Percentiles rank a stretch among this genome's conserved stretches.
Evolutionary conservation across 1,140 invertebrate genomes (phyloP).

Genomic region (Zaprionus ornatus): DNA sequence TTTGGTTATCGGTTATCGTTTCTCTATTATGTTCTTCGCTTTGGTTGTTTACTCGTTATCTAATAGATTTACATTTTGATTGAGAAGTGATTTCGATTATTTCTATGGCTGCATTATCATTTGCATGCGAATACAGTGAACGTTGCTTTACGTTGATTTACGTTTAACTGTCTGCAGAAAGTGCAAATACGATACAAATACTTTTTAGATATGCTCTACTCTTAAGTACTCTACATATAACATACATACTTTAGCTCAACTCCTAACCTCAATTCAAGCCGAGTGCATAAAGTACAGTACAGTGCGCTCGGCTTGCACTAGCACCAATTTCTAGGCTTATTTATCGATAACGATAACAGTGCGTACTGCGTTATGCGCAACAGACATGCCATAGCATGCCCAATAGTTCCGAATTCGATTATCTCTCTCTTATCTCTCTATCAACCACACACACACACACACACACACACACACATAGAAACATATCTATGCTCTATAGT

Average conservation of each 20-base stretch:
- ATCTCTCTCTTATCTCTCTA: not conserved
- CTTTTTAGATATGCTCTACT: not conserved
- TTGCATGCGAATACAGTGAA: constrained; percentile 69
- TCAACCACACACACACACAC: constrained; percentile 4
- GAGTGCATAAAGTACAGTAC: constrained; percentile 19
- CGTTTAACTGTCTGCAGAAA: constrained; percentile 9
- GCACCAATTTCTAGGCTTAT: constrained; percentile 33
- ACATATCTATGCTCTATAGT: constrained; percentile 12
- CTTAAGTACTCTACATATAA: constrained; percentile 7
- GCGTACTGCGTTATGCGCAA: constrained; percentile 10
- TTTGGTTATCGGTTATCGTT: not conserved
- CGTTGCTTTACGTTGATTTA: constrained; percentile 36
- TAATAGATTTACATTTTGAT: constrained; percentile 54
- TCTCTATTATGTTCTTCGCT: constrained; percentile 15
- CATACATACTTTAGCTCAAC: not conserved
- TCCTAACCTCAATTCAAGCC: constrained; percentile 1
- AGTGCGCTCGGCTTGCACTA: constrained; percentile 20
- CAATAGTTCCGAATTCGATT: not conserved
- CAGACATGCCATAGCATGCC: constrained; percentile 28
- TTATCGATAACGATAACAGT: constrained; percentile 20
- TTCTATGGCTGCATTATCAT: constrained; percentile 66
- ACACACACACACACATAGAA: constrained; percentile 1
- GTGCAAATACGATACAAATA: constrained; percentile 14
- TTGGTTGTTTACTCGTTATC: constrained; percentile 6
- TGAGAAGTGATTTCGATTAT: constrained; percentile 48